Conservation (phyloP, 2,113 vertebrate species). For the Nicator chloris region DNA sequence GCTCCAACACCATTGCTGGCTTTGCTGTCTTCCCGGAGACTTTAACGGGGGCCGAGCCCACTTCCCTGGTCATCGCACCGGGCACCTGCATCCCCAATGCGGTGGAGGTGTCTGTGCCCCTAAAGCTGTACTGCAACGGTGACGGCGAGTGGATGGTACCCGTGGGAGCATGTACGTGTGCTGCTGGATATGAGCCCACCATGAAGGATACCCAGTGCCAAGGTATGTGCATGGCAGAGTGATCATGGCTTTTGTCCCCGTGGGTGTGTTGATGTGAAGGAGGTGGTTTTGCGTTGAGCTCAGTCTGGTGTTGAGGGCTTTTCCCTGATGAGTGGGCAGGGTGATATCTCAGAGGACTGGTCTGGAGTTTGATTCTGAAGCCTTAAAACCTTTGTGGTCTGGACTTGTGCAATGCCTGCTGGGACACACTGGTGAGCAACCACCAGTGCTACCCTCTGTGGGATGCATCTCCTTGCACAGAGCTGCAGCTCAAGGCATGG, state of each 20-base stretch:
- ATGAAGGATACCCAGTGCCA: constrained; percentile 93
- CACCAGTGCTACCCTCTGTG: rapidly evolving
- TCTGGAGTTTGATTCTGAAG: neutral
- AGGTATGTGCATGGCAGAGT: constrained; percentile 63
- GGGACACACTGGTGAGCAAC: neutral
- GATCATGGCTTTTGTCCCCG: neutral
- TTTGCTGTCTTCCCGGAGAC: constrained; percentile 97
- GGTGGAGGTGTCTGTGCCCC: constrained; percentile 91
- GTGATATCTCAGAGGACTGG: neutral
- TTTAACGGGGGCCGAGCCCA: constrained; percentile 92
- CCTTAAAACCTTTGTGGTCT: neutral
- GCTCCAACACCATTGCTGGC: constrained; percentile 91
- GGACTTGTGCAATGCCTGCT: neutral
- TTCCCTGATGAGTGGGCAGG: neutral
- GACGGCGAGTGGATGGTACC: constrained; percentile 99
- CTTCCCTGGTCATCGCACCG: constrained; percentile 93
- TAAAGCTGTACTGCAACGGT: constrained; percentile 96
- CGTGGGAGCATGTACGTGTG: constrained; percentile 92
- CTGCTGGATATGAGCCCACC: constrained; percentile 86
- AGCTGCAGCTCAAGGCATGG: neutral
- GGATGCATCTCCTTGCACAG: neutral
- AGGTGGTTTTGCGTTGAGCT: neutral
- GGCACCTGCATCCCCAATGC: constrained; percentile 93
- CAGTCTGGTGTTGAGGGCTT: neutral
- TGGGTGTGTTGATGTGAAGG: rapidly evolving